phyloP scores from a whole-genome alignment of 2,888 invertebrate species.

The Nezara viridula region DNA sequence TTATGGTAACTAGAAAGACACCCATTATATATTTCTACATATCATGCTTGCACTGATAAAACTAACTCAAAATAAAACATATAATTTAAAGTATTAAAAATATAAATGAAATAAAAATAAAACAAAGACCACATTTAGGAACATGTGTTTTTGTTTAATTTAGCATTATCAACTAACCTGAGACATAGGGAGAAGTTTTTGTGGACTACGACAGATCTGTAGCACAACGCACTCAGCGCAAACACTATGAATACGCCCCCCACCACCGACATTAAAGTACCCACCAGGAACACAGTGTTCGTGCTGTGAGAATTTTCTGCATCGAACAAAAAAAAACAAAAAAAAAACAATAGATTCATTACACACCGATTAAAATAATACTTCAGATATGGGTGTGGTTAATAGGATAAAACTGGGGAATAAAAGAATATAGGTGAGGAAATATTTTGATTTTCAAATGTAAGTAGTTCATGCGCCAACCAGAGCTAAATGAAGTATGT shows the following conservation, averaged over 20 bases:
- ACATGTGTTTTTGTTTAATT: conserved; percentile 56
- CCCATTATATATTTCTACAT: conserved; percentile 41
- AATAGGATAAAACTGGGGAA: conserved; percentile 52
- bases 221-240: conserved; percentile 99
- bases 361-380: conserved; percentile 41
- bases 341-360: conserved; percentile 55
- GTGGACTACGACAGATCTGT: conserved; percentile 99
- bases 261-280: conserved; percentile 98
- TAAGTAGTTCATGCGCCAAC: conserved; percentile 49
- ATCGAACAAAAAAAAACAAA: conserved; percentile 66
- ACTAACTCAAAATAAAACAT: conserved; percentile 49
- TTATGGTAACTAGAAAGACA: conserved; percentile 36
- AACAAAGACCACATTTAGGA: conserved; percentile 57
- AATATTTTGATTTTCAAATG: conserved; percentile 15
- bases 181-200: conserved; percentile 98
- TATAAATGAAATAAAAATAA: conserved; percentile 40
- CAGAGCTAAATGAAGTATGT: conserved; percentile 52
- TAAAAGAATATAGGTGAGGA: conserved; percentile 27
- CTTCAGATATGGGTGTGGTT: conserved; percentile 50
- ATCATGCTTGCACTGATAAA: conserved; percentile 60
- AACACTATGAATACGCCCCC: conserved; percentile 99
- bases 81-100: conserved; percentile 51
- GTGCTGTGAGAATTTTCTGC: conserved; percentile 97
- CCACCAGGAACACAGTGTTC: conserved; percentile 97
- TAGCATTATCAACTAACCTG: conserved; percentile 83